Evolutionary conservation across 2,113 vertebrate genomes (phyloP), one percentile per base, ranked within the genome.

Genomic region (Zosterops hypoxanthus): DNA sequence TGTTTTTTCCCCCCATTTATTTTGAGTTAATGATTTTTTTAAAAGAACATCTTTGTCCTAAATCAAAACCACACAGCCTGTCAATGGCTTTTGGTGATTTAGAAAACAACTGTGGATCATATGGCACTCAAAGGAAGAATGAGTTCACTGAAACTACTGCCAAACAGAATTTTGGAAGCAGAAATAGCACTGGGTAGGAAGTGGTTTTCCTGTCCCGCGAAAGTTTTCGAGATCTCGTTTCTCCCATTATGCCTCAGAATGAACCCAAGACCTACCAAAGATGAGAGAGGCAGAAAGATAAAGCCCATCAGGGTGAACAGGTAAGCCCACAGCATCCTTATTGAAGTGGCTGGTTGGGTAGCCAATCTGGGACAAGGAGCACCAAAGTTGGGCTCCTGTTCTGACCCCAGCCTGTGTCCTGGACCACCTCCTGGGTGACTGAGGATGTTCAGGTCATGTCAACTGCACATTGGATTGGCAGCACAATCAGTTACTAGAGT

Each of bases 31-130:
- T 89, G 29, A 75, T 83, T 93, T 87, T 95, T 92, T 71, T 1
- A 52, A 90, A 94, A 86, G 29, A 94, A 96, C 72, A 56, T 96
- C 78, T 95, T 96, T 92, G 59, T 77, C 90, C 84, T 94, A 97
- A 96, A 97, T 97, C 95, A 97, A 97, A 96, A 96, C 84, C 90
- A 97, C 85, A 85, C 52, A 87, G 94, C 70, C 81, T 95, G 94
- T 92, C 92, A 95, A 93, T 94, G 81, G 85, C 91, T 95, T 95
- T 94, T 92, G 90, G 92, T 95, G 90, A 95, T 95, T 95, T 97
- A 97, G 84, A 93, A 96, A 97, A 83, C 92, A 96, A 96, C 92
- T 95, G 91, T 78, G 82, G 72, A 92, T 97, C 95, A 97, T 97
- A 92, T 91, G 93, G 93, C 60, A 95, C 80, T 96, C 92, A 95